Evolutionary conservation across 1,140 invertebrate species (phyloP), one percentile per base, ranked within the genome.

Genomic region (Drosophila setifemur): DNA sequence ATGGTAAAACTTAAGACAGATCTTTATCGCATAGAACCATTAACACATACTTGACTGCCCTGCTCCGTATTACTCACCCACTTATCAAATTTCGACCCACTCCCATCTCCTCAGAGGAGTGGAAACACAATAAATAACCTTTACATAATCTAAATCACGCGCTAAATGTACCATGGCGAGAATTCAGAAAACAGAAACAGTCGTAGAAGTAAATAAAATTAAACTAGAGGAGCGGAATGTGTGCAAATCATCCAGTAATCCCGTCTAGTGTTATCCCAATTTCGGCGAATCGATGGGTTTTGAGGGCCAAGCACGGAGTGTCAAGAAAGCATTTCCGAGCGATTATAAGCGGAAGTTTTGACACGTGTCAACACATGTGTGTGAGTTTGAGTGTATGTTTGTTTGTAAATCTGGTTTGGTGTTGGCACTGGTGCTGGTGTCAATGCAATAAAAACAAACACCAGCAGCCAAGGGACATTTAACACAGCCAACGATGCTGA

Each of bases 291-390:
- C 60, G 60, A 61, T 72, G 40, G 53, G 54, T 71, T 40, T 53
- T 64, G 66, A 67, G 66, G 64, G 66, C 81, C 48, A 69, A 29
- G 74, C 74, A 64, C 79, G 71, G 61, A 83, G 74, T 83, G 78
- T 54, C 70, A 53, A 48, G 52, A 66, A 86, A 86, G 81, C 85
- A 81, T 76, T 86, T 86, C 81, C 81, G 81, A 76, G 76, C 81
- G 81, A 86, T 89, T 89, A 68, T 72, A 73, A 88, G 54, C 87
- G 87, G 87, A 89, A 89, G 87, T 89, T 89, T 81, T 89, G 87
- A 89, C 88, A 89, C 88, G 88, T 89, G 88, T 89, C 87, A 83
- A 79, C 77, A 60, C 73, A 81, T 53, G 50, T 49, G 37, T 55
- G 31, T 58, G 64, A 49, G 50, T 49, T 31, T 55, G 31, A 54